phyloP scores from a whole-genome alignment of 2,113 vertebrate species.

The Microcebus murinus region DNA sequence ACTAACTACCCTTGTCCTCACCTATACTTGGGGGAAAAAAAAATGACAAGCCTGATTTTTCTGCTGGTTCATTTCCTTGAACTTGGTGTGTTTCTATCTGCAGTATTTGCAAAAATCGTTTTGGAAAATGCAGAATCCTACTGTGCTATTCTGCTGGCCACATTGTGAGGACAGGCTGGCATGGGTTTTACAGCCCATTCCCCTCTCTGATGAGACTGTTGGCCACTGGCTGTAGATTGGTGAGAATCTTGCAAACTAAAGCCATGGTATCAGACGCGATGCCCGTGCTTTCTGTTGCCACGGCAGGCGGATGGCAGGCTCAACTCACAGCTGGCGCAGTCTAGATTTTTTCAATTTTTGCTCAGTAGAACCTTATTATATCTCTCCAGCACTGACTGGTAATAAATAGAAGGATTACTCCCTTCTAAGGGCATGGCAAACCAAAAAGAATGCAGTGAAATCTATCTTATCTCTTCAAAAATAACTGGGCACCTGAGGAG shows the following conservation, averaged over 20 bases:
- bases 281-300: rapidly evolving
- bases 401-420: rapidly evolving
- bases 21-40: not conserved
- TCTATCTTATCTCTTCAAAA: not conserved
- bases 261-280: no score
- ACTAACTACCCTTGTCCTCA: not conserved
- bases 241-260: not conserved
- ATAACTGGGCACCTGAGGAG: not conserved
- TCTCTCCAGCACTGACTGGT: not conserved
- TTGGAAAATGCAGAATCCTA: conserved; percentile 39
- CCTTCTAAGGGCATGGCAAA: not conserved
- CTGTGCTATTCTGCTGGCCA: conserved; percentile 23
- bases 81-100: conserved; percentile 53
- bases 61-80: conserved; percentile 57
- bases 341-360: rapidly evolving
- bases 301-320: not conserved
- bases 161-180: not conserved
- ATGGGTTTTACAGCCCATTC: rapidly evolving
- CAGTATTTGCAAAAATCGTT: conserved; percentile 66
- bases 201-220: not conserved
- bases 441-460: not conserved
- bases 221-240: not conserved
- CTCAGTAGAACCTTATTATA: rapidly evolving
- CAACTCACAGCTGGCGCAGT: not conserved
- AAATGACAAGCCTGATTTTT: conserved; percentile 3